These are phyloP conservation scores for Leptocoma aspasia DNA, from an alignment of 2,113 vertebrate species.

Conservation along the genomic window DNA sequence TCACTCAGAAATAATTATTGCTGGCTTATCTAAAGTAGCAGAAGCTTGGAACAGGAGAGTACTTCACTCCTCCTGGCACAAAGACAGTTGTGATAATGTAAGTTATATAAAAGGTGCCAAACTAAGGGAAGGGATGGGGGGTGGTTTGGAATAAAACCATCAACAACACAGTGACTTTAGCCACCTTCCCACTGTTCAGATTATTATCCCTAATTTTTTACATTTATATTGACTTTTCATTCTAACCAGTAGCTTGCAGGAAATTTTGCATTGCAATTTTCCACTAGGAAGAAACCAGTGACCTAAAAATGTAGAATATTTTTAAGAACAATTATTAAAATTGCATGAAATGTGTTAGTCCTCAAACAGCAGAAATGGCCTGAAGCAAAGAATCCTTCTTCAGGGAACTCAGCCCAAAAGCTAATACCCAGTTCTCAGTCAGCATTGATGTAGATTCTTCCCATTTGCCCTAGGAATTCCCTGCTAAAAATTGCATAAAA, in stretches of 20 bases:
- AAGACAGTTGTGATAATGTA: conserved; percentile 50
- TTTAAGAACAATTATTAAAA: not conserved
- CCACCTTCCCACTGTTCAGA: not conserved
- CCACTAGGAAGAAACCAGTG: not conserved
- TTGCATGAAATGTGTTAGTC: not conserved
- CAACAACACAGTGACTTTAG: not conserved
- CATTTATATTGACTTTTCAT: not conserved
- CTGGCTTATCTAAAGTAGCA: conserved; percentile 65
- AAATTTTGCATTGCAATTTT: not conserved
- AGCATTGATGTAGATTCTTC: not conserved
- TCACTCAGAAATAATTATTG: conserved; percentile 62
- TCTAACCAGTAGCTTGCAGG: not conserved
- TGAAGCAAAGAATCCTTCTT: not conserved
- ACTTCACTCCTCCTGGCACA: conserved; percentile 60
- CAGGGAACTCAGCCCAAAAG: not conserved
- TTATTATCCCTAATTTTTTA: not conserved
- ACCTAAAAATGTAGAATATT: not conserved
- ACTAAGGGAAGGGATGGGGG: not conserved
- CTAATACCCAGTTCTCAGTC: not conserved
- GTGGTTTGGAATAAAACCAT: not conserved
- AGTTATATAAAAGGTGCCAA: conserved; percentile 52
- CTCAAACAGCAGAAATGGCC: not conserved
- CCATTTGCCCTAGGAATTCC: not conserved
- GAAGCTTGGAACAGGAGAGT: conserved; percentile 62
- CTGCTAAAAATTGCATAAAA: not conserved